These are phyloP conservation scores for Pocillopora damicornis DNA, from an alignment of 64 coral and sea anemone species.

Conservation along the genomic window DNA sequence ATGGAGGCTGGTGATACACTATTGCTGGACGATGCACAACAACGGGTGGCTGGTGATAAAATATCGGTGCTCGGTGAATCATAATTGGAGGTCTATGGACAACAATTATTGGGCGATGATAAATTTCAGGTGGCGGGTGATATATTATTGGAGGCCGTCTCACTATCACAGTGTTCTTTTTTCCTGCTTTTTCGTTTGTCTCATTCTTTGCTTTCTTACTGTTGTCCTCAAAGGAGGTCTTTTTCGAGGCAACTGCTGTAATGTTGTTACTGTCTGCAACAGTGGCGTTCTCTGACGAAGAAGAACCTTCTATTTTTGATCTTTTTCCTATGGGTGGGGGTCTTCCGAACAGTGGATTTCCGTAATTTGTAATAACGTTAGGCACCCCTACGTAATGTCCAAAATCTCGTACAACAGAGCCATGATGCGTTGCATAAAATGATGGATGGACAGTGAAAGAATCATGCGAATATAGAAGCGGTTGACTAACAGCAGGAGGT, in stretches of 20 bases:
- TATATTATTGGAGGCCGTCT: constrained; percentile 89
- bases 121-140: constrained; percentile 89
- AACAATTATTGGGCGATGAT: constrained; percentile 86
- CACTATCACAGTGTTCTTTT: constrained; percentile 81
- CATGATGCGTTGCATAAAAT: constrained; percentile 93
- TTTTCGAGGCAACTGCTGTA: neutral
- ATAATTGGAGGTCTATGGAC: constrained; percentile 87
- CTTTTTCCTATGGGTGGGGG: constrained; percentile 59
- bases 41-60: constrained; percentile 85
- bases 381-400: constrained; percentile 93
- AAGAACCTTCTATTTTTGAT: constrained; percentile 48
- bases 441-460: constrained; percentile 92
- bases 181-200: constrained; percentile 57
- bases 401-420: constrained; percentile 90
- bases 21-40: constrained; percentile 88
- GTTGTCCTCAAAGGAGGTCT: neutral
- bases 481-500: constrained; percentile 91
- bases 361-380: constrained; percentile 90
- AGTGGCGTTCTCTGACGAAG: constrained; percentile 33
- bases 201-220: constrained; percentile 48
- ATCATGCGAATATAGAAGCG: constrained; percentile 90
- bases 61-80: constrained; percentile 75
- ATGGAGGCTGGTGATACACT: constrained; percentile 86
- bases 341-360: constrained; percentile 71
- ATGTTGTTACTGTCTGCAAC: neutral